Evolutionary conservation across 2,888 invertebrate genomes (phyloP).

Genomic region (Cerastis rubricosa): DNA sequence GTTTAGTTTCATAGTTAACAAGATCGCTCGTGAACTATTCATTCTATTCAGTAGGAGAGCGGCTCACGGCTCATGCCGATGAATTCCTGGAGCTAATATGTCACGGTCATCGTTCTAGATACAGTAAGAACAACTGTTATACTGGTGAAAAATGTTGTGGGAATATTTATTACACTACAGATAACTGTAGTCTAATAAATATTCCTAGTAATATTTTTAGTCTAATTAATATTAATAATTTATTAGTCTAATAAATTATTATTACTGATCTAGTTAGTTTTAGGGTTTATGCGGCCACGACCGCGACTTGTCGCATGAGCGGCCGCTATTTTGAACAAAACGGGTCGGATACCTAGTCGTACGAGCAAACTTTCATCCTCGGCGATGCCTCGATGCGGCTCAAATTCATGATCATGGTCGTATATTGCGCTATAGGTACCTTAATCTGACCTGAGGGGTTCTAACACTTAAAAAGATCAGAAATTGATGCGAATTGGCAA

Average conservation of each 20-base stretch:
- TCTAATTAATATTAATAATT: no score
- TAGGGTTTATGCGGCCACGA: neutral
- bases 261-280: neutral
- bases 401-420: no score
- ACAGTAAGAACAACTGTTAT: constrained; percentile 18
- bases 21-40: constrained; percentile 29
- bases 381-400: no score
- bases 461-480: neutral
- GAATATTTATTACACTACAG: neutral
- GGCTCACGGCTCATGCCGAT: constrained; percentile 23
- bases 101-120: constrained; percentile 59
- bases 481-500: no score
- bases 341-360: no score
- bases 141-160: neutral
- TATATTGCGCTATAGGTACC: no score
- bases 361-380: no score
- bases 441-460: neutral
- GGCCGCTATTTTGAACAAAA: no score
- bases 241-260: no score
- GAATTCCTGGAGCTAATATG: constrained; percentile 57
- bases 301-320: no score
- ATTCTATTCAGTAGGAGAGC: constrained; percentile 47
- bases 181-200: no score
- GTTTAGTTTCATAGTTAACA: constrained; percentile 31
- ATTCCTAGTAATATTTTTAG: no score